Percentiles rank a stretch among this genome's conserved stretches.
These are phyloP conservation scores for Butorides virescens DNA, from an alignment of 2,113 vertebrate genomes.

Conservation along the genomic window DNA sequence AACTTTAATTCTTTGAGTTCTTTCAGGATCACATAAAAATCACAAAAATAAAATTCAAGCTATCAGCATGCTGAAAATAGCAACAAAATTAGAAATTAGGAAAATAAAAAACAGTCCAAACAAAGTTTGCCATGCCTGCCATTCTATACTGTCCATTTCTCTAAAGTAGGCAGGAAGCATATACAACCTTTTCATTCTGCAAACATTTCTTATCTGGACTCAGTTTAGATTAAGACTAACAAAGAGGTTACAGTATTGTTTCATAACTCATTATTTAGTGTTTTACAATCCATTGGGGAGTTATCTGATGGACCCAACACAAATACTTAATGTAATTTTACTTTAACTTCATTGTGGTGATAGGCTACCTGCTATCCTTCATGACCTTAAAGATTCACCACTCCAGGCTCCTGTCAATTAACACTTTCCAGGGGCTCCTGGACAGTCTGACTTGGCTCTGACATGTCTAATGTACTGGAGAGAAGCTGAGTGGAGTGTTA, in stretches of 20 bases:
- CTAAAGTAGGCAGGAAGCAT: not conserved
- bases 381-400: not conserved
- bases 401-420: conserved; percentile 18
- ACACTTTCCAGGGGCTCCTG: not conserved
- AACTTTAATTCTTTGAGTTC: not conserved
- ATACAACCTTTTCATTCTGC: not conserved
- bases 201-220: not conserved
- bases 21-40: not conserved
- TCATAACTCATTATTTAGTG: not conserved
- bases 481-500: conserved; percentile 4
- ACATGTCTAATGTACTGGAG: conserved; percentile 26
- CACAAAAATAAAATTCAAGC: not conserved
- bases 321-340: conserved; percentile 26
- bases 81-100: not conserved
- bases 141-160: not conserved
- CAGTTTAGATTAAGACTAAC: not conserved
- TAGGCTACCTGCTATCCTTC: not conserved
- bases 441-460: conserved; percentile 1
- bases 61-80: not conserved
- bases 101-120: not conserved
- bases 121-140: not conserved
- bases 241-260: not conserved
- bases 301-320: not conserved
- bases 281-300: not conserved
- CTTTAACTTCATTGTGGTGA: not conserved